A percentile compares a stretch with the other conserved stretches of the same genome.
Conservation (phyloP, 2,888 invertebrate species). For the Epirrhoe tristata region DNA sequence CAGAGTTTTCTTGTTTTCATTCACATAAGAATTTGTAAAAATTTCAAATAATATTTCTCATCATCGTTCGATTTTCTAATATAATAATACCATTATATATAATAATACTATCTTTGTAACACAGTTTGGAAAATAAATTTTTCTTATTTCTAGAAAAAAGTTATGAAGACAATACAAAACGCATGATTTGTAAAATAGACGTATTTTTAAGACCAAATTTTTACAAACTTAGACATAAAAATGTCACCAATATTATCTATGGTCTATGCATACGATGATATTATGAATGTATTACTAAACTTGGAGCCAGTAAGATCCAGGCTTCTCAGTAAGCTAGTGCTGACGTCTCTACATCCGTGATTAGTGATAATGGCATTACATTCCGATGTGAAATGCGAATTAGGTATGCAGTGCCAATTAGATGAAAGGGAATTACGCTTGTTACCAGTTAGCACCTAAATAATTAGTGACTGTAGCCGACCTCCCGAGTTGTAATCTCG, state of each 20-base stretch:
- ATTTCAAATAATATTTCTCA: neutral
- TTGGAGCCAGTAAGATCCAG: neutral
- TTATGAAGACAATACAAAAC: too few species aligned
- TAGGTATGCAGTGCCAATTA: constrained; percentile 45
- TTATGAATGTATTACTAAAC: neutral
- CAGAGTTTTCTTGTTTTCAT: neutral
- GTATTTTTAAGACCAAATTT: too few species aligned
- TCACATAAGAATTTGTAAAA: neutral
- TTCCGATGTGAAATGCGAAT: constrained; percentile 43
- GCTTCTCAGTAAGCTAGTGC: constrained; percentile 19
- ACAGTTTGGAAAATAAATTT: too few species aligned
- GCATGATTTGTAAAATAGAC: too few species aligned
- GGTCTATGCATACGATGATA: too few species aligned
- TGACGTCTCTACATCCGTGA: constrained; percentile 38
- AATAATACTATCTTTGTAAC: too few species aligned
- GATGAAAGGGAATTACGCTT: constrained; percentile 43
- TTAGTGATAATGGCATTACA: constrained; percentile 40
- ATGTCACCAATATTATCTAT: too few species aligned
- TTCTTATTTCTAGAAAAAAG: too few species aligned
- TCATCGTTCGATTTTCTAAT: too few species aligned
- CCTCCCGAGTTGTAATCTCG: neutral
- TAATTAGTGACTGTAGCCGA: constrained; percentile 31
- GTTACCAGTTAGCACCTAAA: constrained; percentile 38
- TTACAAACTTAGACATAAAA: too few species aligned
- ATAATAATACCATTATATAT: too few species aligned